Evolutionary conservation across 2,113 vertebrate species (phyloP), one percentile per base, ranked within the genome.

Genomic region (Pteropus alecto): DNA sequence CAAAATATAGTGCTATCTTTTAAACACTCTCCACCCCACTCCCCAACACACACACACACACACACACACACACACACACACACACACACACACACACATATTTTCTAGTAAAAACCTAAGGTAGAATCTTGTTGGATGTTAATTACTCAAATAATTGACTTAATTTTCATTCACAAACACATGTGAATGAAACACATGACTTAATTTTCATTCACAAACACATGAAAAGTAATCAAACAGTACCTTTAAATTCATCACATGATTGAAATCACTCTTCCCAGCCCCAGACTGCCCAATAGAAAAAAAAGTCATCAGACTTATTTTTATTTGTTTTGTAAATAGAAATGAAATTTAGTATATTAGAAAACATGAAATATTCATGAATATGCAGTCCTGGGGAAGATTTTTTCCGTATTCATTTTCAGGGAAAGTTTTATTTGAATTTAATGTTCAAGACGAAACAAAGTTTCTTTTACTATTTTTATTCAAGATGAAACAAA

Each of bases 401-500:
- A 67, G 74, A 43, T 1, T 2, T 7, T 21, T 28, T 96, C 84
- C 89, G 94, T 95, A 10, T 95, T 95, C 1, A 11, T 88, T 95
- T 98, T 19, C 48, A 96, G 51, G 18, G n/a, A 86, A 90, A 41
- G 28, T 94, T 93, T 22, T 46, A 38, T 85, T 92, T 96, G 21
- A 61, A 15, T 95, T 84, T 97, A 96, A 63, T 28, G 71, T 96
- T 97, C 90, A 82, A 56, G 85, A 81, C 38, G 54, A 67, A 96
- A 96, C 78, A 68, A 86, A 97, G 88, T 90, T 56, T 96, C 65
- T 87, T 98, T 96, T 48, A 83, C 94, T 95, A 43, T 92, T 77
- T 95, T 92, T 77, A 63, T 70, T 30, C 30, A 95, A 96, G 89
- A 77, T 24, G 3, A 18, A 96, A 96, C 78, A 68, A 86, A 97